Conservation (phyloP, 37 sponge, comb jelly and placozoan genomes). For the Mnemiopsis leidyi region DNA sequence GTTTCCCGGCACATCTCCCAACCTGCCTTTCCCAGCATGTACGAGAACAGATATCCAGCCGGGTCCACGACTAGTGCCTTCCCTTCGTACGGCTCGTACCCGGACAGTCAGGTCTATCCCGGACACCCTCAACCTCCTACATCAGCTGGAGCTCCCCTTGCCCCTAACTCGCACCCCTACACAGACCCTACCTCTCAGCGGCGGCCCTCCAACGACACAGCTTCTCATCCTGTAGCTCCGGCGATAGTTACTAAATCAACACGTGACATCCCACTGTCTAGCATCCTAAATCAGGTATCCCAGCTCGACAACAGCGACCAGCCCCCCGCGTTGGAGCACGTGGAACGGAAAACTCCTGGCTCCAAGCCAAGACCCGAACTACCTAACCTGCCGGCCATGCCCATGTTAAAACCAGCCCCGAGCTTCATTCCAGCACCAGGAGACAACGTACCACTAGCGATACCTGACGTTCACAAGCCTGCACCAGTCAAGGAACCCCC, state of each 20-base stretch:
- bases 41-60: constrained; percentile 12
- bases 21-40: neutral
- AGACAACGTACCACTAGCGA: constrained; percentile 5
- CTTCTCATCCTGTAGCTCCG: neutral
- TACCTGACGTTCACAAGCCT: neutral
- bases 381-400: constrained; percentile 18
- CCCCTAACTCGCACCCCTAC: neutral
- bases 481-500: neutral
- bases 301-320: constrained; percentile 49
- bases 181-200: neutral
- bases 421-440: neutral
- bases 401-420: constrained; percentile 36
- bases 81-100: neutral
- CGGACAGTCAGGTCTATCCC: neutral
- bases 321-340: constrained; percentile 35
- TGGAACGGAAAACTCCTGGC: neutral
- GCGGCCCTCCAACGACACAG: neutral
- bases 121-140: neutral
- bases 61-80: neutral
- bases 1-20: neutral
- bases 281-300: constrained; percentile 38
- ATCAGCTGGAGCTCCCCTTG: neutral
- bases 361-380: neutral
- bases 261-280: constrained; percentile 8
- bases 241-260: neutral